Evolutionary conservation across 2,797 vertebrate genomes (phyloP).

Genomic region (Rhodeus uyekii): DNA sequence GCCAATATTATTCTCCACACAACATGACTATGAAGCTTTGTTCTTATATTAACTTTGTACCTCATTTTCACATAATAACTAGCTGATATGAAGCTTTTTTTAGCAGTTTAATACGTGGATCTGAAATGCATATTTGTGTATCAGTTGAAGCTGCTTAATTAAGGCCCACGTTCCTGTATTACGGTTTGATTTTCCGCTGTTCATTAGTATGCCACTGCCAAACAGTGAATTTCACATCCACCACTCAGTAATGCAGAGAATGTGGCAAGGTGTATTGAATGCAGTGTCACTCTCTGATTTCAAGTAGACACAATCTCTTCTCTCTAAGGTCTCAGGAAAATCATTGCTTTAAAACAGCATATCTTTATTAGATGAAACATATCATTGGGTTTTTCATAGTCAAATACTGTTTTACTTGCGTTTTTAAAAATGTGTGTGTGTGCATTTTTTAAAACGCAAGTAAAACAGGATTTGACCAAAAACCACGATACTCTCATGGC

Average conservation of each 20-base stretch:
- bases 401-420: neutral
- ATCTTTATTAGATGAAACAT: neutral
- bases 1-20: slow-evolving; percentile 30
- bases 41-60: neutral
- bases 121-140: slow-evolving; percentile 29
- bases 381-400: neutral
- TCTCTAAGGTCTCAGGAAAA: neutral
- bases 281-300: slow-evolving; percentile 14
- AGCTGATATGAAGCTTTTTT: neutral
- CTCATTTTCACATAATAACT: neutral
- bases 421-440: no score
- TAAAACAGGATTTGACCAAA: no score
- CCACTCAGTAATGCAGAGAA: neutral
- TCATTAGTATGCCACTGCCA: slow-evolving; percentile 34
- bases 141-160: slow-evolving; percentile 17
- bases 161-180: slow-evolving; percentile 3
- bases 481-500: no score
- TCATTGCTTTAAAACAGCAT: neutral
- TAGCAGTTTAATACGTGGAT: neutral
- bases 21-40: neutral
- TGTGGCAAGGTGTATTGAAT: slow-evolving; percentile 14
- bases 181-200: slow-evolving; percentile 3
- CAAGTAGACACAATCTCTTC: neutral
- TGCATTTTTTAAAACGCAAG: no score
- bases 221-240: neutral